Conservation (phyloP, 2,888 invertebrate species). For the Cyaniris semiargus region DNA sequence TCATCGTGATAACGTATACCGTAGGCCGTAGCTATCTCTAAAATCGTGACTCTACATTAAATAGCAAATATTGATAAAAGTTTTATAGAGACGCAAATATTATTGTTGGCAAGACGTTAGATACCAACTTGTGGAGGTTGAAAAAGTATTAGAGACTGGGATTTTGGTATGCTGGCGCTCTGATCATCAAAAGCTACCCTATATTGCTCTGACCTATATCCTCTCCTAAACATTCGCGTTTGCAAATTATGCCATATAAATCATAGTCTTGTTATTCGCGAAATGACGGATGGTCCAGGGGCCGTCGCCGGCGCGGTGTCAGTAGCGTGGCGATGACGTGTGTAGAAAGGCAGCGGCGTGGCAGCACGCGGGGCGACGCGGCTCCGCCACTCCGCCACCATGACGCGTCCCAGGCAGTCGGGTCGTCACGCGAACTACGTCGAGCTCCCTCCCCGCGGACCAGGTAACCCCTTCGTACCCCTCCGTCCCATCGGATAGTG, state of each 20-base stretch:
- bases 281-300: conserved; percentile 33
- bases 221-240: neutral
- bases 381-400: conserved; percentile 70
- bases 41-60: neutral
- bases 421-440: conserved; percentile 71
- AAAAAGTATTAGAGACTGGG: neutral
- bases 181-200: neutral
- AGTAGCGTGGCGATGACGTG: conserved; percentile 55
- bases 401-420: conserved; percentile 77
- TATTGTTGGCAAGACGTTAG: neutral
- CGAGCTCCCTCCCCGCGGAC: conserved; percentile 73
- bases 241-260: neutral
- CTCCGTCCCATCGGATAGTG: neutral
- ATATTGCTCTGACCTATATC: neutral
- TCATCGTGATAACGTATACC: neutral
- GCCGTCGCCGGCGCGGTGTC: conserved; percentile 46
- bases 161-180: neutral
- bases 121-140: too few species aligned
- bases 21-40: neutral
- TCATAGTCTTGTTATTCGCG: neutral
- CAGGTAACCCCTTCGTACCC: conserved; percentile 56
- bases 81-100: neutral
- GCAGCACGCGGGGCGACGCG: conserved; percentile 44
- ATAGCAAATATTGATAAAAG: neutral
- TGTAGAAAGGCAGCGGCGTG: conserved; percentile 46